Evolutionary conservation across 2,888 invertebrate species (phyloP).

Genomic region (Euzetes globulus): DNA sequence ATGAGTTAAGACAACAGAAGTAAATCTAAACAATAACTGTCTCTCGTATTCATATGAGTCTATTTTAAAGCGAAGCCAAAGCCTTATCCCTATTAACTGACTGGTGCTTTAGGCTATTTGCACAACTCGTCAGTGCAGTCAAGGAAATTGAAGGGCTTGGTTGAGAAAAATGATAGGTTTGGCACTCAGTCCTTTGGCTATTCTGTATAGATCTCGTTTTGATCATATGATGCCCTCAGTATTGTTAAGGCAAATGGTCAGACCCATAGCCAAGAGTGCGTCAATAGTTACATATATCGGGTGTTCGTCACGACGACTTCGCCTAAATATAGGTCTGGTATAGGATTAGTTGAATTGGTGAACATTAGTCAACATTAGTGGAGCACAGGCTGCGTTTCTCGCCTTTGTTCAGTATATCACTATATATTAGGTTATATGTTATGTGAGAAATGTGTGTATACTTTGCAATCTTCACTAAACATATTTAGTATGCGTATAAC

Average conservation of each 20-base stretch:
- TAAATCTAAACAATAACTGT: conserved; percentile 28
- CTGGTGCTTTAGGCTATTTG: conserved; percentile 18
- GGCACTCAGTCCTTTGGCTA: conserved; percentile 19
- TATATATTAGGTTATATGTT: conserved; percentile 21
- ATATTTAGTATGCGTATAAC: conserved; percentile 24
- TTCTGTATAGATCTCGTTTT: conserved; percentile 31
- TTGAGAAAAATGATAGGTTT: conserved; percentile 30
- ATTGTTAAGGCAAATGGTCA: conserved; percentile 29
- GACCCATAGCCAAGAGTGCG: conserved; percentile 16
- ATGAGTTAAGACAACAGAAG: conserved; percentile 24
- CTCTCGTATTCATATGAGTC: conserved; percentile 26
- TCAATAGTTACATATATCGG: conserved; percentile 27
- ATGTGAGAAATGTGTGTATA: conserved; percentile 5
- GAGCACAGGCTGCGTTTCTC: conserved; percentile 12
- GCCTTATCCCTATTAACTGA: conserved; percentile 27
- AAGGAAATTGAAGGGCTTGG: conserved; percentile 31
- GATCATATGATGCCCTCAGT: conserved; percentile 6
- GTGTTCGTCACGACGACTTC: conserved; percentile 20
- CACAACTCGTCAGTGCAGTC: conserved; percentile 26
- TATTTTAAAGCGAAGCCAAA: conserved; percentile 21
- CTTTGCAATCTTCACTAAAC: conserved; percentile 9
- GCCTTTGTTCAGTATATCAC: conserved; percentile 20
- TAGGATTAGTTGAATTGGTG: conserved; percentile 19
- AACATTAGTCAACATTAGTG: background rate
- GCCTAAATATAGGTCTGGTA: conserved; percentile 26